Percentiles rank a stretch among this genome's conserved stretches.
These are phyloP conservation scores for Philotrypesis tridentata DNA, from an alignment of 1,140 invertebrate genomes.

Conservation along the genomic window DNA sequence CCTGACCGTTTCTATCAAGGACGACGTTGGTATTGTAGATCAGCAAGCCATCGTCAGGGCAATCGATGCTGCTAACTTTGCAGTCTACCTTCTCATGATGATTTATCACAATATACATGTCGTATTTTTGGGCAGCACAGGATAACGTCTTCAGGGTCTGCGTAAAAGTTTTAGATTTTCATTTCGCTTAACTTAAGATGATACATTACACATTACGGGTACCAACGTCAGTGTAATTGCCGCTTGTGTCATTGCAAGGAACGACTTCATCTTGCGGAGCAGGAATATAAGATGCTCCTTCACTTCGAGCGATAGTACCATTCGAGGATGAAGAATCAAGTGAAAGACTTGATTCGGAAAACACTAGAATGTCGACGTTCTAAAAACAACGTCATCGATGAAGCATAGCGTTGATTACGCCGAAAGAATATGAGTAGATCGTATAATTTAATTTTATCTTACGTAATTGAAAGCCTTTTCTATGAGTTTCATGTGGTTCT, in stretches of 20 bases:
- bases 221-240: slow-evolving; percentile 2
- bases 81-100: slow-evolving; percentile 79
- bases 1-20: slow-evolving; percentile 78
- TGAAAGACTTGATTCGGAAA: slow-evolving; percentile 82
- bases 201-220: no score
- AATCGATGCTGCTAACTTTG: slow-evolving; percentile 52
- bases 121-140: slow-evolving; percentile 74
- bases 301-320: no score
- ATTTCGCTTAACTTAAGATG: no score
- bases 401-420: not conserved
- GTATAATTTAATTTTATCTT: not conserved
- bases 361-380: slow-evolving; percentile 87
- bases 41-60: slow-evolving; percentile 66
- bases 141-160: slow-evolving; percentile 73
- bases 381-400: slow-evolving; percentile 69
- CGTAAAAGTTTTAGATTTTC: not conserved
- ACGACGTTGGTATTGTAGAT: slow-evolving; percentile 86
- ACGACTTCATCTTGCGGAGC: slow-evolving; percentile 52
- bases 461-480: slow-evolving; percentile 32
- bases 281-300: slow-evolving; percentile 50
- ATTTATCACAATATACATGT: slow-evolving; percentile 83
- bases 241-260: slow-evolving; percentile 49
- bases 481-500: slow-evolving; percentile 39
- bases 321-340: slow-evolving; percentile 54
- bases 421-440: no score